Conservation (phyloP, 2,113 vertebrate species). For the Rhinoptilus africanus region DNA sequence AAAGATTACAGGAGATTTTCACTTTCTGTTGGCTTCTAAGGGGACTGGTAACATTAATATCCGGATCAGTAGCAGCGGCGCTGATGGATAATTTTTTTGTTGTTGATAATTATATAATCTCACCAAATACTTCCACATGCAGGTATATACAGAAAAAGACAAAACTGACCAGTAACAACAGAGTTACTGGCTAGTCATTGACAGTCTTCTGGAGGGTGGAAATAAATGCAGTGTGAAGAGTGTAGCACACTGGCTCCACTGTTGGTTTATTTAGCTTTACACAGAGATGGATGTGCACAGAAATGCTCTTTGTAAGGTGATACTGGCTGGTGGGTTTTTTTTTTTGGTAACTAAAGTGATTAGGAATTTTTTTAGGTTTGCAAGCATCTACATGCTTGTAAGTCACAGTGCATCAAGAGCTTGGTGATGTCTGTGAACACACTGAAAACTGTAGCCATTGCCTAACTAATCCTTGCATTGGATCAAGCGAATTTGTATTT, state of each 20-base stretch:
- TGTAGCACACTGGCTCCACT: background rate
- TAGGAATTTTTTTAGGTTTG: background rate
- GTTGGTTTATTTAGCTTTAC: background rate
- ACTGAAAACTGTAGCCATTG: background rate
- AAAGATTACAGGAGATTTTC: background rate
- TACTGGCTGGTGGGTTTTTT: background rate
- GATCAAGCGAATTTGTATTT: background rate
- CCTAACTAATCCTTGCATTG: background rate
- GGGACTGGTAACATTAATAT: background rate
- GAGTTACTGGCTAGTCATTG: background rate
- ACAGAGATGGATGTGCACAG: background rate
- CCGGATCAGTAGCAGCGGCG: background rate
- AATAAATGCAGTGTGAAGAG: background rate
- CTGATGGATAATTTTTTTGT: background rate
- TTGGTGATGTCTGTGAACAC: background rate
- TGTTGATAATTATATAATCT: background rate
- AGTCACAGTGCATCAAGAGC: background rate
- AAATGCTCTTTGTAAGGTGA: background rate
- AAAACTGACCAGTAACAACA: background rate
- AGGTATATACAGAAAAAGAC: background rate
- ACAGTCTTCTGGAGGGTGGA: background rate
- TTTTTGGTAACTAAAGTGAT: background rate
- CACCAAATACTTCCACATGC: background rate
- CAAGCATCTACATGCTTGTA: fast-evolving
- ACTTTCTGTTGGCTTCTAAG: background rate